These are phyloP conservation scores for Hippocampus mohnikei DNA, from an alignment of 2,113 vertebrate species.

Conservation along the genomic window DNA sequence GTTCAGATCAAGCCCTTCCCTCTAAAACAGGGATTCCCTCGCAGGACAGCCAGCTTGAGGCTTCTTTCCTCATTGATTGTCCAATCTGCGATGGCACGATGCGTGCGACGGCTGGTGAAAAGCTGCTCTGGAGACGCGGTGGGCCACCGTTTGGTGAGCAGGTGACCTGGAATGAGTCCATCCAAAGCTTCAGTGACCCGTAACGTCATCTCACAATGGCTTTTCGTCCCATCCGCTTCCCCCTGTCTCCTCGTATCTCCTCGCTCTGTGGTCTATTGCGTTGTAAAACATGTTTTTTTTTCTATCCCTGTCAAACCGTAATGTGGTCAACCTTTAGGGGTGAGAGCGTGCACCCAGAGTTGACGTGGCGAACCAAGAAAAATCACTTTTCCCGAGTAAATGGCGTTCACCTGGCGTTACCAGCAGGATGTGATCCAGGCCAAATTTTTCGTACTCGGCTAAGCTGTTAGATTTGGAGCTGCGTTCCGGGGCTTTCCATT, in stretches of 20 bases:
- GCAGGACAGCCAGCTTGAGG: background rate
- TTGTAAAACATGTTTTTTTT: constrained; percentile 28
- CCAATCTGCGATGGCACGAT: background rate
- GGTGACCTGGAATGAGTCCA: constrained; percentile 45
- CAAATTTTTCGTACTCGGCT: background rate
- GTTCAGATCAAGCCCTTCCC: constrained; percentile 28
- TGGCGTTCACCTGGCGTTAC: background rate
- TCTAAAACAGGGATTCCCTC: constrained; percentile 35
- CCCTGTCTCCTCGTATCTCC: constrained; percentile 6
- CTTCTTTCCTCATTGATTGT: background rate
- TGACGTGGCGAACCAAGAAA: constrained; percentile 5
- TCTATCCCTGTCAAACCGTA: constrained; percentile 39
- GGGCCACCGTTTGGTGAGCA: constrained; percentile 12
- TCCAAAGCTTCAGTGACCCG: constrained; percentile 37
- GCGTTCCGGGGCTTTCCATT: constrained; percentile 6
- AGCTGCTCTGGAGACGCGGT: constrained; percentile 4
- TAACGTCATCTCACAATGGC: constrained; percentile 17
- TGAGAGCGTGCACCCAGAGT: constrained; percentile 25
- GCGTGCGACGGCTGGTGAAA: constrained; percentile 24
- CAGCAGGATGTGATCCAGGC: background rate
- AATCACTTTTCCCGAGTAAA: background rate
- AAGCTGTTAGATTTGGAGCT: background rate
- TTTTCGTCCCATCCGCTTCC: constrained; percentile 18
- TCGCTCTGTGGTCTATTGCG: constrained; percentile 11
- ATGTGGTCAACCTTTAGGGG: constrained; percentile 29